Evolutionary conservation across 2,797 vertebrate genomes (phyloP), one percentile per base, ranked within the genome.

Genomic region (Huso huso): DNA sequence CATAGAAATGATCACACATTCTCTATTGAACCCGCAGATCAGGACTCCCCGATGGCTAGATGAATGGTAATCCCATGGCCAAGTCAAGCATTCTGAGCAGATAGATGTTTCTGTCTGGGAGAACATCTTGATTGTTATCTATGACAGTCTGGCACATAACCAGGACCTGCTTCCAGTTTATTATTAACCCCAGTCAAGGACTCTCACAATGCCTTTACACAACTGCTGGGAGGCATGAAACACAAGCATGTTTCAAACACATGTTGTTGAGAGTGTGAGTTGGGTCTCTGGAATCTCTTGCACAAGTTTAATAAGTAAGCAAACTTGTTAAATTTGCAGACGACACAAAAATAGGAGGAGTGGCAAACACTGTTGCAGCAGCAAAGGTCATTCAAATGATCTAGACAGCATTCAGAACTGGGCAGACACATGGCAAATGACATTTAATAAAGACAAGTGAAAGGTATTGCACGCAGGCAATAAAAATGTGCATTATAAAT

Each of bases 61-160:
- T 81, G 76, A 74, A 90, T 86, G 69, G n/a, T n/a, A n/a, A n/a
- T n/a, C n/a, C 89, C 88, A 89, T 85, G 68, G 86, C 84, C 1
- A 78, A 83, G 74, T 91, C 89, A 1, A 90, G 86, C 73, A 87
- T 74, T 77, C 84, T 85, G 73, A 90, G 82, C 78, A 88, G 81
- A 70, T 90, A 85, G 74, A 91, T 79, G 72, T 91, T 91, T 65
- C 74, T 85, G 55, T 89, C 88, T 23, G 89, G 89, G 8, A 91
- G 76, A 63, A 0, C 59, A 49, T 69, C 71, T 0, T 6, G 10
- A 1, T 72, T 76, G 63, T 71, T 72, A 66, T 74, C 83, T 49
- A 89, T 66, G 63, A 86, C 72, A 1, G 71, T 11, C 75, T 79
- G 83, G 73, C 82, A 88, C 66, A 70, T 74, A 52, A 71, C 65